phyloP scores from a whole-genome alignment of 2,113 vertebrate genomes.

The Oryzias woworae region DNA sequence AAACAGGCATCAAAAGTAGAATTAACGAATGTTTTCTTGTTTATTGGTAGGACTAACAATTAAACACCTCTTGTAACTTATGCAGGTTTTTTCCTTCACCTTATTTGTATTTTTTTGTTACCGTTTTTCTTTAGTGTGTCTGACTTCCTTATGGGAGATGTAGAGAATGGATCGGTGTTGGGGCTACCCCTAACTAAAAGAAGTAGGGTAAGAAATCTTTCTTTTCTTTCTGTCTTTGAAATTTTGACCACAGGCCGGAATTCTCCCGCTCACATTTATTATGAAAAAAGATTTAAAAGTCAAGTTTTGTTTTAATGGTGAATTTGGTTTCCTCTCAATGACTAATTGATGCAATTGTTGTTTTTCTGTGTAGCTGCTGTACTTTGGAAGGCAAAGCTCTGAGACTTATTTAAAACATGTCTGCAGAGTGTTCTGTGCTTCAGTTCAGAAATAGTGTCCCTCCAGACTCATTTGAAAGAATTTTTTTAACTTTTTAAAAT shows the following conservation, averaged over 20 bases:
- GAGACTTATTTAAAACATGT: slow-evolving; percentile 33
- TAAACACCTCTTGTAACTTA: neutral
- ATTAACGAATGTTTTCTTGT: neutral
- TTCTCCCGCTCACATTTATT: neutral
- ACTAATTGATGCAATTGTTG: slow-evolving; percentile 34
- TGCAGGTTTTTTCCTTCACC: neutral
- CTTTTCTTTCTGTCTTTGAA: neutral
- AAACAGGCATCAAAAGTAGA: neutral
- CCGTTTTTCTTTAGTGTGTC: slow-evolving; percentile 84
- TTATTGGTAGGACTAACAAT: neutral
- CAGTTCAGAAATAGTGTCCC: slow-evolving; percentile 9
- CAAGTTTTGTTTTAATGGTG: too few relatives aligned
- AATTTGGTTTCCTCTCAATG: neutral
- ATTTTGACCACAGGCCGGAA: neutral
- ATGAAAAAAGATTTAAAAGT: neutral
- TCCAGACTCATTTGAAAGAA: neutral
- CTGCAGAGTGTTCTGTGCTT: neutral
- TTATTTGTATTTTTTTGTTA: slow-evolving; percentile 3
- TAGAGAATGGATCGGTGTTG: slow-evolving; percentile 90
- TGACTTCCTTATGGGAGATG: slow-evolving; percentile 99
- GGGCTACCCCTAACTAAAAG: slow-evolving; percentile 88
- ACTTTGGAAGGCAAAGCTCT: slow-evolving; percentile 38
- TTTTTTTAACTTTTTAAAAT: slow-evolving; percentile 31
- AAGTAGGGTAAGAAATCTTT: slow-evolving; percentile 83
- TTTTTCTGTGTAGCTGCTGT: slow-evolving; percentile 12